Conservation (phyloP, 1,140 invertebrate genomes). For the Drosophila nasuta region DNA sequence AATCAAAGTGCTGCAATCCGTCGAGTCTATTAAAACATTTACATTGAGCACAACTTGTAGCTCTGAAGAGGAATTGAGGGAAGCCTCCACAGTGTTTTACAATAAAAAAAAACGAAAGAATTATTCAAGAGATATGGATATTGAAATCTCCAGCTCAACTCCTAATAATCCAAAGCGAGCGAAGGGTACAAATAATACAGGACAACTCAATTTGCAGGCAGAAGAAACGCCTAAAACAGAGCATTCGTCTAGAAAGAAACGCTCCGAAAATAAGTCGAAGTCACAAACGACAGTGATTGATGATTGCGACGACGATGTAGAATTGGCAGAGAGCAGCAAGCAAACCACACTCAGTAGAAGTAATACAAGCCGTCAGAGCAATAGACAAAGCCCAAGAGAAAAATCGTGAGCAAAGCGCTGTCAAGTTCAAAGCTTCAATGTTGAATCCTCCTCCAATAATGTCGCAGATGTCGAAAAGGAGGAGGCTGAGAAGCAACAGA, state of each 20-base stretch:
- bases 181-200: conserved; percentile 11
- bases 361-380: background rate
- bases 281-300: background rate
- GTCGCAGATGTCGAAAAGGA: conserved; percentile 13
- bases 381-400: background rate
- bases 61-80: background rate
- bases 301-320: background rate
- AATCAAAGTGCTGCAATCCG: conserved; percentile 45
- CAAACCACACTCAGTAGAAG: background rate
- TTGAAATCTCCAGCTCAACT: conserved; percentile 36
- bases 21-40: conserved; percentile 53
- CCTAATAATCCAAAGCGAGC: conserved; percentile 53
- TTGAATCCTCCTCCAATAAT: background rate
- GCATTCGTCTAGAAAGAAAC: background rate
- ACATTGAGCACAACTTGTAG: background rate
- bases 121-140: conserved; percentile 30
- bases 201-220: background rate
- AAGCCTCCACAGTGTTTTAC: background rate
- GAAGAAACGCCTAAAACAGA: background rate
- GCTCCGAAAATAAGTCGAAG: background rate
- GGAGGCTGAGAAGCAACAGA: no score
- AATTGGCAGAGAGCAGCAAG: background rate
- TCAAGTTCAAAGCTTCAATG: background rate
- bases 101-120: conserved; percentile 52
- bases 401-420: background rate